Conservation (phyloP, 92 coral and sea anemone species). For the Umimayanthus kanabou region DNA sequence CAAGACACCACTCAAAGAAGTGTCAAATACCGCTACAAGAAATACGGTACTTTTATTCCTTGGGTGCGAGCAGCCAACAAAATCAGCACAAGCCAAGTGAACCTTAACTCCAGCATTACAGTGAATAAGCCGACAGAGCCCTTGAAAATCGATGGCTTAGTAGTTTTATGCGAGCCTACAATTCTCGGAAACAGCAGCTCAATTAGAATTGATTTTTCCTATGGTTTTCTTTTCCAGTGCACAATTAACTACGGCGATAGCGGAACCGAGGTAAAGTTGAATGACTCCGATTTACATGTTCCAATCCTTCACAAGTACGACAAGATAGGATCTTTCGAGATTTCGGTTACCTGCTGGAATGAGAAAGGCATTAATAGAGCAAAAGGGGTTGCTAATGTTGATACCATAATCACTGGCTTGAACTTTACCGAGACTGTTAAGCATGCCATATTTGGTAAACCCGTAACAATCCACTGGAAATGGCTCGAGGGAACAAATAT, state of each 20-base stretch:
- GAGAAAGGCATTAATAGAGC: constrained; percentile 33
- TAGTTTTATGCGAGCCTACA: constrained; percentile 60
- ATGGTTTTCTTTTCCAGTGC: constrained; percentile 70
- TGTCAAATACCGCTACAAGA: constrained; percentile 45
- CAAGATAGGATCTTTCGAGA: constrained; percentile 46
- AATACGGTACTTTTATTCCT: constrained; percentile 46
- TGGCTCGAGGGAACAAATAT: constrained; percentile 76
- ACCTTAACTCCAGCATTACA: neutral
- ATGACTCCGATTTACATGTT: constrained; percentile 47
- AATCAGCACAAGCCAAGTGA: constrained; percentile 13
- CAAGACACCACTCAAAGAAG: constrained; percentile 4
- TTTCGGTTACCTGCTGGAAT: constrained; percentile 54
- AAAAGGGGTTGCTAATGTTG: constrained; percentile 51
- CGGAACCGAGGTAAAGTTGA: neutral
- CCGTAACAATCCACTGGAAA: constrained; percentile 53
- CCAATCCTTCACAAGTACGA: constrained; percentile 60
- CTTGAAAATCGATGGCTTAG: constrained; percentile 58
- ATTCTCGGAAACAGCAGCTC: constrained; percentile 50
- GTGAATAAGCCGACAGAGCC: constrained; percentile 40
- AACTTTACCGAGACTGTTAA: constrained; percentile 36
- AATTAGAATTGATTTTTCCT: constrained; percentile 54
- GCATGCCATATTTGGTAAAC: constrained; percentile 46
- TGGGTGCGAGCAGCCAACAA: constrained; percentile 66
- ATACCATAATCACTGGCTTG: constrained; percentile 61
- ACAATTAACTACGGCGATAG: constrained; percentile 61